A percentile compares a stretch with the other conserved stretches of the same genome.
Conservation (phyloP, 2,113 vertebrate genomes). For the Stegostoma tigrinum region DNA sequence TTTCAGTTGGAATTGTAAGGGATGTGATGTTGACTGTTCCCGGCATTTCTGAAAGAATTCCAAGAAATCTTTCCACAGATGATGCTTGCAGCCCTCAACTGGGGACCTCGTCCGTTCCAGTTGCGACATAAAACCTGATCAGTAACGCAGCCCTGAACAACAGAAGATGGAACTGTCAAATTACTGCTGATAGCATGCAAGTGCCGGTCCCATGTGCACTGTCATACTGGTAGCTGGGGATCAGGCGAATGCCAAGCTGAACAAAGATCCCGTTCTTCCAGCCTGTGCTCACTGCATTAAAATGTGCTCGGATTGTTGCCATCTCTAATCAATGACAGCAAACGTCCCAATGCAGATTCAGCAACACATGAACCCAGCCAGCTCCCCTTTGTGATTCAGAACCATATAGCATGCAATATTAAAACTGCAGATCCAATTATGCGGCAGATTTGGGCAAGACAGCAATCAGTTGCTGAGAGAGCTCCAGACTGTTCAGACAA, state of each 20-base stretch:
- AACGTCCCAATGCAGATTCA: not conserved
- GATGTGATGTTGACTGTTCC: not conserved
- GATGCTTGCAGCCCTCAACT: not conserved
- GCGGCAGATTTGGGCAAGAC: not conserved
- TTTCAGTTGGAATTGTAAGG: not conserved
- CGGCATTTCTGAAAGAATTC: not conserved
- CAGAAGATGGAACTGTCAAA: not conserved
- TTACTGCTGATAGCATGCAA: not conserved
- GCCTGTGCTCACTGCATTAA: not conserved
- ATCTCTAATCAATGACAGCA: not conserved
- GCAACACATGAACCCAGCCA: not conserved
- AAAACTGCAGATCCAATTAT: not conserved
- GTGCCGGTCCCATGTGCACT: not conserved
- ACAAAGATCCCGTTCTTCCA: not conserved
- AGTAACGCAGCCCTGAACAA: not conserved
- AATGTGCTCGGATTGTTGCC: not conserved
- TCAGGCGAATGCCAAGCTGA: not conserved
- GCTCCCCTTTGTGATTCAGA: not conserved
- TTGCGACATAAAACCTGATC: not conserved
- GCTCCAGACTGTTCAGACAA: not conserved
- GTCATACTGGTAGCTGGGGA: not conserved
- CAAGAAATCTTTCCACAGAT: slow-evolving; percentile 5
- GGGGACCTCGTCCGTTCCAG: not conserved
- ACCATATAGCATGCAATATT: not conserved
- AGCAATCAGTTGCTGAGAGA: not conserved